Percentiles rank a stretch among this genome's conserved stretches.
These are phyloP conservation scores for Urocyon cinereoargenteus DNA, from an alignment of 2,797 vertebrate genomes.

Conservation along the genomic window DNA sequence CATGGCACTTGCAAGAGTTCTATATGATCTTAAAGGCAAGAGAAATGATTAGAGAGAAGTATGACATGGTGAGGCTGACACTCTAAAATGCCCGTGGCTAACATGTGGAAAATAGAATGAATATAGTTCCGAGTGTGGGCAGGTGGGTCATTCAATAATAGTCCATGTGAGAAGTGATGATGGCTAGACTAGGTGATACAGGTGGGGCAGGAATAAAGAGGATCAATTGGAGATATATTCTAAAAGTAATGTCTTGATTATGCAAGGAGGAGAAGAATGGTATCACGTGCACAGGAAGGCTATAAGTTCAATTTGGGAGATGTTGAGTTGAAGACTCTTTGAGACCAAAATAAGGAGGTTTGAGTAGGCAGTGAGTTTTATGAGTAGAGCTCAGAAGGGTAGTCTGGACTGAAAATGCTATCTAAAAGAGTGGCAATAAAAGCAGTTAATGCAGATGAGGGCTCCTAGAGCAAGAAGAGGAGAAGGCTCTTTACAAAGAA, in stretches of 20 bases:
- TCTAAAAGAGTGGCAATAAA: not conserved
- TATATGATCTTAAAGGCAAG: not conserved
- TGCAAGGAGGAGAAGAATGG: not conserved
- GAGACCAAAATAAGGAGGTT: not conserved
- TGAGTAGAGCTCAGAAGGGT: not conserved
- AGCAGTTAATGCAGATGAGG: not conserved
- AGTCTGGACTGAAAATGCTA: not conserved
- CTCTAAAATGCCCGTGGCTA: not conserved
- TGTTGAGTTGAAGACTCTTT: not conserved
- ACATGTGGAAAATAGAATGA: not conserved
- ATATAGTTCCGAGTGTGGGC: not conserved
- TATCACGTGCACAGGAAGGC: not conserved
- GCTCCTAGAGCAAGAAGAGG: not conserved
- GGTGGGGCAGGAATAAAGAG: not conserved
- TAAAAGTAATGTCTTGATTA: not conserved
- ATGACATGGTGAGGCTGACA: not conserved
- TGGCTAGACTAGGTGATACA: rapidly evolving
- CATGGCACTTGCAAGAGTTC: not conserved
- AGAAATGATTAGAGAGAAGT: not conserved
- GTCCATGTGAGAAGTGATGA: not conserved
- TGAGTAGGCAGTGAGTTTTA: not conserved
- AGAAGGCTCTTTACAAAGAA: not conserved
- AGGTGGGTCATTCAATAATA: not conserved
- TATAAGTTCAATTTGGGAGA: not conserved
- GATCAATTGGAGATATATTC: not conserved